Evolutionary conservation across 1,140 invertebrate species (phyloP).

Genomic region (Lepidurus packardi): DNA sequence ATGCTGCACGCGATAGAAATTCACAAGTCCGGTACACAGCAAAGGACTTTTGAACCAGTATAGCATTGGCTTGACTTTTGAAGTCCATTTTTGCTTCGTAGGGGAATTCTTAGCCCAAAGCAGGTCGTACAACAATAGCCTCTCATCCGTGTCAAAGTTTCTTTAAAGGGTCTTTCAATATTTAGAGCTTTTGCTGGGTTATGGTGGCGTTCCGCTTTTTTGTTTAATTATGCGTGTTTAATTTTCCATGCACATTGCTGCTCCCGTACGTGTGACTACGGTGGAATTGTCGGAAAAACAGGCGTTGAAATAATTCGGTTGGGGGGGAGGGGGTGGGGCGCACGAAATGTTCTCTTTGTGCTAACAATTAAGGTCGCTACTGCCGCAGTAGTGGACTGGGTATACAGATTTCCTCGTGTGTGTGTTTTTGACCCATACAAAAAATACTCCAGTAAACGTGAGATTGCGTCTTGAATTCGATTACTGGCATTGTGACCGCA

Average conservation of each 20-base stretch:
- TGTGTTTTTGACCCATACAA: not conserved
- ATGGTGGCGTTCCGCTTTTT: not conserved
- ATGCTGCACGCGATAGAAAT: not conserved
- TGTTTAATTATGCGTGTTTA: not conserved
- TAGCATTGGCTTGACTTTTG: not conserved
- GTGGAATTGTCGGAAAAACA: not conserved
- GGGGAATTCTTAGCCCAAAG: not conserved
- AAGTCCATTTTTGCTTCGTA: not conserved
- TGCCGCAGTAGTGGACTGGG: not conserved
- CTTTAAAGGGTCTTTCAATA: not conserved
- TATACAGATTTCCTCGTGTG: not conserved
- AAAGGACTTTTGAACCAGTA: not conserved
- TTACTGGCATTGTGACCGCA: constrained; percentile 3
- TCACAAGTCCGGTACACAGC: not conserved
- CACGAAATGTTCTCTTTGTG: not conserved
- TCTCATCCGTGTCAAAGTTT: not conserved
- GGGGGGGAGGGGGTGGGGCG: not conserved
- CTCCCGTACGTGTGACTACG: not conserved
- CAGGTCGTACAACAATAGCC: not conserved
- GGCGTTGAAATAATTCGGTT: constrained; percentile 3
- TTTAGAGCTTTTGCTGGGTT: not conserved
- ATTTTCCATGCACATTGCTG: not conserved
- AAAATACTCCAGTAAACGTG: not conserved
- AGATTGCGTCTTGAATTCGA: constrained; percentile 21
- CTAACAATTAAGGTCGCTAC: not conserved